Evolutionary conservation across 2,113 vertebrate genomes (phyloP).

Genomic region (Epinephelus cyanopodus): DNA sequence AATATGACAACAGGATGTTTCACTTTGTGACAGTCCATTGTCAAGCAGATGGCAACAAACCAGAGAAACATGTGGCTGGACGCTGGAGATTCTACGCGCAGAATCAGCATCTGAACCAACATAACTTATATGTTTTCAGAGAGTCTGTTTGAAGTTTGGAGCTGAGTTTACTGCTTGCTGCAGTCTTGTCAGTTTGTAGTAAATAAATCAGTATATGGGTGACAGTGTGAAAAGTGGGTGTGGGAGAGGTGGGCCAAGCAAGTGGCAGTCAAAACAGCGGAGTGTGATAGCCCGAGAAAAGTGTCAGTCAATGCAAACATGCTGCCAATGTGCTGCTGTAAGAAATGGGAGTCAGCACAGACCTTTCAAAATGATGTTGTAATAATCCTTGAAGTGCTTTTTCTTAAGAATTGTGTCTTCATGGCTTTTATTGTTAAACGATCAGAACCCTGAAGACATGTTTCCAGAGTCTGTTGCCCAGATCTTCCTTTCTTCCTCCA

Average conservation of each 20-base stretch:
- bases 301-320: conserved; percentile 15
- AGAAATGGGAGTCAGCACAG: background rate
- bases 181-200: background rate
- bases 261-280: conserved; percentile 1
- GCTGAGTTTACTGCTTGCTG: background rate
- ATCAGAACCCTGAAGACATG: background rate
- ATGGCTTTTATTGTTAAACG: background rate
- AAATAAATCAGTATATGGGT: background rate
- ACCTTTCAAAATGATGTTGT: background rate
- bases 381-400: background rate
- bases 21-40: background rate
- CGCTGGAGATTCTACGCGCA: background rate
- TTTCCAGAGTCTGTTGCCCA: background rate
- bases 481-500: background rate
- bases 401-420: background rate
- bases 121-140: background rate
- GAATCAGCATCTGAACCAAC: background rate
- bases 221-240: background rate
- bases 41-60: conserved; percentile 1
- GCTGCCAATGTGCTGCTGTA: background rate
- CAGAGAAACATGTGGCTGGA: background rate
- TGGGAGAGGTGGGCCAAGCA: background rate
- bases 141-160: background rate
- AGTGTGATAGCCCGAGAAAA: background rate
- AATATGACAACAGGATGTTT: conserved; percentile 7